Evolutionary conservation across 2,113 vertebrate genomes (phyloP).

Genomic region (Mionectes macconnelli): DNA sequence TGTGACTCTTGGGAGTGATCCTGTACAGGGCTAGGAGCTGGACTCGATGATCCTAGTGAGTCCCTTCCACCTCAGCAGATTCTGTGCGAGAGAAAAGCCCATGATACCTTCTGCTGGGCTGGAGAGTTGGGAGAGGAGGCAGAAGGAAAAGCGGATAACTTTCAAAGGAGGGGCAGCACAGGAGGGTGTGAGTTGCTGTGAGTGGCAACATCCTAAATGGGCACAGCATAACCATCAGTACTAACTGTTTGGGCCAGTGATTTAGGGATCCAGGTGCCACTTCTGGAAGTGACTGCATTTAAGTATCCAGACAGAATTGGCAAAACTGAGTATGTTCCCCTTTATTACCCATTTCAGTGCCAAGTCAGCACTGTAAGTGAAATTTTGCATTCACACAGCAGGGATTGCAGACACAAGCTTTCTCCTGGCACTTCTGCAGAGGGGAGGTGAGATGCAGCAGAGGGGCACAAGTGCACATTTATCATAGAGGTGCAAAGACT

Average conservation of each 20-base stretch:
- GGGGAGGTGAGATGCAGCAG: neutral
- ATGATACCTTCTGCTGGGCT: neutral
- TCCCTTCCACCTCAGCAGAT: neutral
- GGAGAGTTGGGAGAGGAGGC: neutral
- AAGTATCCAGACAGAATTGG: neutral
- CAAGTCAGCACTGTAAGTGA: neutral
- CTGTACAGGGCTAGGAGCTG: neutral
- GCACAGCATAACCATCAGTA: neutral
- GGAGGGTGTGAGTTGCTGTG: accelerated
- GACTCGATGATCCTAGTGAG: neutral
- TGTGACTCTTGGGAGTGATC: neutral
- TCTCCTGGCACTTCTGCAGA: neutral
- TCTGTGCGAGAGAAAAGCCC: neutral
- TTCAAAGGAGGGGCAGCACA: neutral
- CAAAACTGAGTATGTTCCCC: neutral
- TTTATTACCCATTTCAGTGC: neutral
- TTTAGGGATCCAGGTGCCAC: neutral
- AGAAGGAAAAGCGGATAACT: neutral
- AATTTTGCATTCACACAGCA: neutral
- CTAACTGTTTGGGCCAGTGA: neutral
- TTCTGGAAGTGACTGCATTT: neutral
- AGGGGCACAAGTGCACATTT: neutral
- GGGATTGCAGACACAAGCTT: neutral
- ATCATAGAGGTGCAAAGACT: neutral
- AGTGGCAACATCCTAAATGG: neutral